Base-by-base conservation (phyloP, 1,140 invertebrate genomes). In the Euglossa dilemma region DNA sequence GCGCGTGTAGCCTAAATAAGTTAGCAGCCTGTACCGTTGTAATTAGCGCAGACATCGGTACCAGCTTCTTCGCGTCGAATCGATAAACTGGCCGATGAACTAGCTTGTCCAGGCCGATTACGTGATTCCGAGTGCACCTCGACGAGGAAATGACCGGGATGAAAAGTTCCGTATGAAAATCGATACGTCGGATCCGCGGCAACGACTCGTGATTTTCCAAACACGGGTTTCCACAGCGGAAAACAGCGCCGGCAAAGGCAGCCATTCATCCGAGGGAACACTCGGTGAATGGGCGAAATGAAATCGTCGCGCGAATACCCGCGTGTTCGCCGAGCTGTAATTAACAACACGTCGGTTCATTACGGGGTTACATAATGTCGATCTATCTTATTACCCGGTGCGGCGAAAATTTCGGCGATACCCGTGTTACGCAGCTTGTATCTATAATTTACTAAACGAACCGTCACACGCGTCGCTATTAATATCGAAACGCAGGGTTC, bases 1-100 rank as follows among this genome's bases (percentile, higher is more conserved):
- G 56, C 84, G 74, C 74, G 74, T 87, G 84, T 78, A 69, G 64
- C 79, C 74, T 87, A 87, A 87, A 87, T 86, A 86, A 87, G 71
- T 87, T 83, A 83, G 80, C 74, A 63, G 73, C 70, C 52, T 67
- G 80, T 87, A 86, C 84, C 64, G 57, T 28, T 66, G 84, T 80
- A 87, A 87, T 87, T 87, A 87, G 80, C 84, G 61, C 28, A 47
- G 74, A 79, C 84, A 83, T 87, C 57, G 69, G 57, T 25, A n/a
- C 56, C 57, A 57, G 64, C 74, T 83, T 70, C 81, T 77, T 76
- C 79, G 72, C 84, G 67, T 87, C 73, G 59, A 74, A 86, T 86
- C 85, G 74, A 83, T 86, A 47, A 45, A 85, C 59, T 66, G 73
- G n/a, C 63, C 75, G 63, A 47, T 36, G 47, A 74, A 23, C 36